phyloP scores from a whole-genome alignment of 2,797 vertebrate species.

The Naso thynnoides region DNA sequence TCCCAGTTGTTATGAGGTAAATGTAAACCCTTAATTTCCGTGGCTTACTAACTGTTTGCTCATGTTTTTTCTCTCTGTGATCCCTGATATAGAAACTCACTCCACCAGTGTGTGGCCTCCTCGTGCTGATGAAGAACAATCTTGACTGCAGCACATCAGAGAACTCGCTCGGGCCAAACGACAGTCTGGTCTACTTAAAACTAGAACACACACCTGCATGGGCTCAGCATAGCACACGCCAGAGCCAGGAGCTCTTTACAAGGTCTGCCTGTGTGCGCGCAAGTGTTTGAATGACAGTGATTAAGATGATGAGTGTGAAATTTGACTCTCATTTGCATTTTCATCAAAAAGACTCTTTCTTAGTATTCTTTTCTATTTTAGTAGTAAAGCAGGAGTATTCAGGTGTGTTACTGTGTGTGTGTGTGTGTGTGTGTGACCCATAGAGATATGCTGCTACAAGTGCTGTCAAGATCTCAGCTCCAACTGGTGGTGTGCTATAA shows the following conservation, averaged over 20 bases:
- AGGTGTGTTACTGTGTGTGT: slow-evolving; percentile 59
- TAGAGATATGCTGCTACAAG: slow-evolving; percentile 87
- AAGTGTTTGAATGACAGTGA: slow-evolving; percentile 9
- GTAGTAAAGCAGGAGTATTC: slow-evolving; percentile 23
- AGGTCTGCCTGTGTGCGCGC: slow-evolving; percentile 75
- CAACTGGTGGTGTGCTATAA: slow-evolving; percentile 91
- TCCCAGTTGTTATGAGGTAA: slow-evolving; percentile 3
- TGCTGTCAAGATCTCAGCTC: slow-evolving; percentile 79
- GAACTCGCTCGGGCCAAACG: slow-evolving; percentile 43
- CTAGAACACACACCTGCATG: slow-evolving; percentile 77
- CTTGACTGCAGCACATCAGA: slow-evolving; percentile 22
- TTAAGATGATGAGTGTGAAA: not conserved
- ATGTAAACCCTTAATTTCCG: slow-evolving; percentile 3
- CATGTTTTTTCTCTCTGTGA: slow-evolving; percentile 12
- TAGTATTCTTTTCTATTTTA: slow-evolving; percentile 11
- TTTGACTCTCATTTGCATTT: not conserved
- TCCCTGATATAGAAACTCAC: slow-evolving; percentile 57
- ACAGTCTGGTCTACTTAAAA: slow-evolving; percentile 86
- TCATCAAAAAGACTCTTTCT: not conserved
- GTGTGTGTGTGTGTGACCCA: slow-evolving; percentile 38
- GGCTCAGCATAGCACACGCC: slow-evolving; percentile 72
- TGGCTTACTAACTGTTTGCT: slow-evolving; percentile 1
- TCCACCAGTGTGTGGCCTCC: slow-evolving; percentile 63
- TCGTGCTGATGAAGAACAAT: slow-evolving; percentile 84
- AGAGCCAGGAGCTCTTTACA: slow-evolving; percentile 77